Evolutionary conservation across 2,113 vertebrate species (phyloP), one percentile per base, ranked within the genome.

Genomic region (Propithecus coquereli): DNA sequence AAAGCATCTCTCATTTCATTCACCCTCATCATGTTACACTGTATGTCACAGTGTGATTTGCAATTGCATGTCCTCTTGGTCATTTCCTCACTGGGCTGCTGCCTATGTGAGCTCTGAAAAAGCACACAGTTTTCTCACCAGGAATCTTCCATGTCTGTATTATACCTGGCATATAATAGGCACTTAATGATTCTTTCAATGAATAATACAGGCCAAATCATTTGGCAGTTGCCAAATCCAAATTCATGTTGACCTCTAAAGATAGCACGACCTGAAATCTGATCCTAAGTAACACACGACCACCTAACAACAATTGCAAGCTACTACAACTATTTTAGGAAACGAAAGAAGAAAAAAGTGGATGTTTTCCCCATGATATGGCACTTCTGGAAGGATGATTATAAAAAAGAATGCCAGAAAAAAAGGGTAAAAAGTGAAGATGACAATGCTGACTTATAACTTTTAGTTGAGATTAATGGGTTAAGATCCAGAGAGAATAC

Each of bases 211-310:
- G 23, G 13, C 45, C 71, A 45, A 84, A 59, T 16, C 47, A 68
- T 5, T 37, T 77, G 12, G 40, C 0, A 68, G 7, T 16, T 82
- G 17, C 25, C 73, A 73, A 97, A 61, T 45, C 20, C 30, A 82
- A 87, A 80, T 30, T 50, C 54, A 88, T 47, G 22, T 30, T 50
- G 30, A 79, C 40, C 30, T 73, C 25, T 84, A 94, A 83, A 87
- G n/a, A 92, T 2, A 92, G 5, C 45, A 96, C 9, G 5, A 87
- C 17, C n/a, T 68, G 3, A 20, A 90, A 43, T 45, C 57, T 17
- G 2, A 40, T 43, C 14, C 63, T 70, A 52, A 80, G 50, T 59
- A 92, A 70, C 17, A 9, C 61, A n/a, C 16, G 77, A 30, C 32
- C 37, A 89, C 40, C 45, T 76, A 52, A 71, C 71, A 40, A 40